Evolutionary conservation across 1,140 invertebrate species (phyloP).

Genomic region (Branchinecta lindahli): DNA sequence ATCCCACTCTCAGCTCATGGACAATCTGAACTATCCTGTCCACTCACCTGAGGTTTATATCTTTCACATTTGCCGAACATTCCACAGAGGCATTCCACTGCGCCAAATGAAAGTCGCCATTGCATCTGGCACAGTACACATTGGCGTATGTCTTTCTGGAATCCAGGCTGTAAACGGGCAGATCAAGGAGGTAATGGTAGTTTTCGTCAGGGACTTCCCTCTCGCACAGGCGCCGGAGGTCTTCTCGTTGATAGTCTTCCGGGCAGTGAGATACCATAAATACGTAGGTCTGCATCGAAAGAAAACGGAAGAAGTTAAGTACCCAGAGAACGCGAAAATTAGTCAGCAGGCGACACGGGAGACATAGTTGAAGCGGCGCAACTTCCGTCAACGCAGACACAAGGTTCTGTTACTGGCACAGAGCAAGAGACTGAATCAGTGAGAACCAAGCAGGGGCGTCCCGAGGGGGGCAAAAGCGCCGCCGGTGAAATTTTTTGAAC

Average conservation of each 20-base stretch:
- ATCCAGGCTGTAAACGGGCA: conserved; percentile 16
- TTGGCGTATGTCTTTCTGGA: conserved; percentile 25
- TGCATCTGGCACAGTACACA: conserved; percentile 28
- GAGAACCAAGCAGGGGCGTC: too few relatives aligned
- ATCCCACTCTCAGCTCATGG: too few relatives aligned
- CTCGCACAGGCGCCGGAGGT: not conserved
- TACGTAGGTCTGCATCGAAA: not conserved
- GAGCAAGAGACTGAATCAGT: not conserved
- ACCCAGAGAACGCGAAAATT: not conserved
- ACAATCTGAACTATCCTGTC: not conserved
- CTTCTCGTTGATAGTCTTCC: not conserved
- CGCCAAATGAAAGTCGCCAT: conserved; percentile 21
- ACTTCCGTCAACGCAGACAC: not conserved
- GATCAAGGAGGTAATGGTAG: conserved; percentile 17
- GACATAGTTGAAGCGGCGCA: too few relatives aligned
- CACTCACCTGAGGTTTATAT: not conserved
- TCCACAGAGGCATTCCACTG: conserved; percentile 18
- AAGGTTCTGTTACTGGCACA: not conserved
- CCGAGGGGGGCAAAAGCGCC: too few relatives aligned
- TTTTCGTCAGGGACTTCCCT: not conserved
- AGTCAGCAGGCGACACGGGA: not conserved
- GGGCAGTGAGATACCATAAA: conserved; percentile 6
- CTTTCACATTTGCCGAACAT: conserved; percentile 6
- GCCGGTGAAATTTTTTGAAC: too few relatives aligned
- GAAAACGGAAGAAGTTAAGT: not conserved